These are phyloP conservation scores for Desmophyllum pertusum DNA, from an alignment of 92 coral and sea anemone species.

Conservation along the genomic window DNA sequence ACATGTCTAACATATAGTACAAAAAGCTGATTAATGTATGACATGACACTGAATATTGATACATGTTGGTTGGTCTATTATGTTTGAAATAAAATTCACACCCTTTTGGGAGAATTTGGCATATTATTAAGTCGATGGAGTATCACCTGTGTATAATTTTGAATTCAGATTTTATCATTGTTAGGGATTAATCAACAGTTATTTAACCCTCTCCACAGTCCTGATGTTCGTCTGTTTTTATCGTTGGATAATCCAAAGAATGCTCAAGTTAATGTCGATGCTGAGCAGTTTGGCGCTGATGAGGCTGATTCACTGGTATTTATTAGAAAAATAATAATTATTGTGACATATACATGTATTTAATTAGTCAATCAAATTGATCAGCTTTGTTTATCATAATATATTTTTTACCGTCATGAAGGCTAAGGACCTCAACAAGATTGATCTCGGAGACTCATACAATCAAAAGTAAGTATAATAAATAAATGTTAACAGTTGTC, in stretches of 20 bases:
- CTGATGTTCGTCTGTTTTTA: slow-evolving; percentile 89
- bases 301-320: slow-evolving; percentile 66
- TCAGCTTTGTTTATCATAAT: not conserved
- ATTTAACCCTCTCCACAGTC: slow-evolving; percentile 41
- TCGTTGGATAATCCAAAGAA: slow-evolving; percentile 95
- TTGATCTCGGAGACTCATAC: slow-evolving; percentile 95
- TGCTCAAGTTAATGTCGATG: slow-evolving; percentile 81
- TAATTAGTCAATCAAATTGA: not conserved
- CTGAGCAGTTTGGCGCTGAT: slow-evolving; percentile 87
- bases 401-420: slow-evolving; percentile 19
- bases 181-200: not conserved
- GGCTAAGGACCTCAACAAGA: slow-evolving; percentile 88
- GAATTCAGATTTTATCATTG: too few relatives aligned
- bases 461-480: slow-evolving; percentile 84
- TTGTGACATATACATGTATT: not conserved
- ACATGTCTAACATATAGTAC: too few relatives aligned
- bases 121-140: too few relatives aligned
- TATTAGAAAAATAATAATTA: not conserved
- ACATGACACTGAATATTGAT: too few relatives aligned
- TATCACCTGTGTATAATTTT: too few relatives aligned
- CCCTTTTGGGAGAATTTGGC: too few relatives aligned
- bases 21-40: too few relatives aligned
- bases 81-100: too few relatives aligned
- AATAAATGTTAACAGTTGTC: too few relatives aligned
- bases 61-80: too few relatives aligned